Evolutionary conservation across 2,888 invertebrate genomes (phyloP), one percentile per base, ranked within the genome.

Genomic region (Cantharis nigra): DNA sequence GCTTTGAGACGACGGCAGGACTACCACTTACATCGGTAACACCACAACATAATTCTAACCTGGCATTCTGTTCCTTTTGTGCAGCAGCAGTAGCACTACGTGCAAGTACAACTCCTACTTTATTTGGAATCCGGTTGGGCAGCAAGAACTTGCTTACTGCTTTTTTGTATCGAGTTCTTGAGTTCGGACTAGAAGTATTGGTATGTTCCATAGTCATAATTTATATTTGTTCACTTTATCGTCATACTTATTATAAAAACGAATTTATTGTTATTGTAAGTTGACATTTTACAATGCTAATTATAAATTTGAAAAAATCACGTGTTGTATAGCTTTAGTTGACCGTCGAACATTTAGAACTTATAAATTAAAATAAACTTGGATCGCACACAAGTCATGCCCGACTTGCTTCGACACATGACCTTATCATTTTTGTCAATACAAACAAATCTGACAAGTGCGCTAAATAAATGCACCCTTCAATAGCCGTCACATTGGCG

Each of bases 61-160:
- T 76, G 83, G 84, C 18, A 87, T 78, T 67, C 78, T 79, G 75
- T 72, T 74, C 75, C 76, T 11, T 74, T 63, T 69, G 80, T 77
- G 72, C 81, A 74, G 20, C 79, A 74, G 16, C 79, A 9, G 75
- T 75, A 10, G 75, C 73, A 67, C 78, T 76, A 62, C 71, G 80
- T 26, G 70, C 74, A 9, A 72, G 33, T 28, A 85, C 85, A 71
- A 88, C 85, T 73, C 89, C 88, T 64, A 89, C 88, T 82, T 87
- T 88, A 83, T 89, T 89, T n/a, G 88, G 87, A 33, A 84, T 85
- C 81, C 86, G 88, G 77, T 84, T 86, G 33, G 87, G 87, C 77
- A 88, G 82, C 74, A 88, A 81, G 72, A 87, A 85, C 82, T 86
- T 87, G 70, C 85, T 83, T 70, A 87, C 83, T 14, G 85, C 84